Base-by-base conservation (phyloP, 2,113 vertebrate genomes). In the Salvelinus sp. region DNA sequence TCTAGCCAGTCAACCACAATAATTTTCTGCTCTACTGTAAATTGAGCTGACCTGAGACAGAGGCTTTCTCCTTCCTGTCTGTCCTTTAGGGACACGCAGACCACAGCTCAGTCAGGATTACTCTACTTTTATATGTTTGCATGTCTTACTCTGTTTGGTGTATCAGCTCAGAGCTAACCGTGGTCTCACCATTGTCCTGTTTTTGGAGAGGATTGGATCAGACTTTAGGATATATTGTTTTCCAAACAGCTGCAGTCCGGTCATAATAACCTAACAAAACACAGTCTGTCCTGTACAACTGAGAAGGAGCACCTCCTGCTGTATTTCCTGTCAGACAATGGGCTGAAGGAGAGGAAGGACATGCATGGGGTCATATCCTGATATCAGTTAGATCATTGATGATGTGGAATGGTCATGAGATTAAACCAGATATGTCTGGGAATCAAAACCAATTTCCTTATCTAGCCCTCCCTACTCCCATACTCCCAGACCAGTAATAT, bases 321-420 rank as follows among this genome's bases (percentile, higher is more conserved):
- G 74, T 44, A 44, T 65, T 91, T 92, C 88, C 91, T 87, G 76
- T 79, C 12, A 82, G 85, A 93, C 92, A 92, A 93, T 90, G 81
- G 89, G 75, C 73, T 73, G 84, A 44, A 44, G 9, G 38, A 10
- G 38, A 83, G 91, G 90, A 91, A 91, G 87, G 38, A 44, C 38
- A 44, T 44, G 38, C 38, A 44, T 44, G 38, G 81, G 70, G 82
- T 88, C 90, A 86, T 87, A 88, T 93, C 89, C 91, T 91, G 80
- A 69, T 81, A 88, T 91, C 87, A 83, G 64, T 84, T 33, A n/a
- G 58, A 62, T 72, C 73, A 75, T 73, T 83, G 38, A 44, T 44
- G 38, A 44, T 44, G 83, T 84, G 71, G 72, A 79, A 87, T 76
- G 80, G 82, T 79, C 86, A 82, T 79, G 48, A 88, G 82, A 88